Conservation (phyloP, 2,113 vertebrate genomes). For the Cheirogaleus medius region DNA sequence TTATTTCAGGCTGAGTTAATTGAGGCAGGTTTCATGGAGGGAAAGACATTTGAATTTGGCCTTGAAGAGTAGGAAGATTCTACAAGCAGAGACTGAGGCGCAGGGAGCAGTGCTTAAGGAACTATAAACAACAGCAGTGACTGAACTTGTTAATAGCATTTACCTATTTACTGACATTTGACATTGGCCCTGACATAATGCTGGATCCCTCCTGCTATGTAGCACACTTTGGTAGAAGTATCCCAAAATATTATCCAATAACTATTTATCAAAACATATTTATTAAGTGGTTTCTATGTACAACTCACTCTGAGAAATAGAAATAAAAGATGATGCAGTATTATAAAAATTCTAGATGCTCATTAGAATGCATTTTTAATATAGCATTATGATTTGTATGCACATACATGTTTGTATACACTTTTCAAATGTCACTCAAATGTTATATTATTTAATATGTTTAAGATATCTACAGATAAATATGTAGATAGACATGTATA, state of each 20-base stretch:
- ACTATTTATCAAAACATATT: neutral
- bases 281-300: neutral
- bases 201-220: neutral
- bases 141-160: neutral
- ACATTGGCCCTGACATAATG: neutral
- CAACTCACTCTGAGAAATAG: neutral
- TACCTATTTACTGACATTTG: slow-evolving; percentile 27
- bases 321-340: neutral
- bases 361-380: neutral
- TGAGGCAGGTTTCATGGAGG: neutral
- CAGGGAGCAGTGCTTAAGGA: neutral
- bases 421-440: neutral
- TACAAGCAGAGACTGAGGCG: neutral
- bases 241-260: neutral
- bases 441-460: neutral
- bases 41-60: neutral
- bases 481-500: neutral
- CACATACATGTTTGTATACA: neutral
- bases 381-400: neutral
- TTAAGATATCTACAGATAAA: neutral
- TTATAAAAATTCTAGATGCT: neutral
- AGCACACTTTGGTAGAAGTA: neutral
- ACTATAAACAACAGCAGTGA: neutral
- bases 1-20: neutral
- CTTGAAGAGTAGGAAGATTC: neutral